Conservation (phyloP, 2,888 invertebrate genomes). For the Ecdyonurus torrentis region DNA sequence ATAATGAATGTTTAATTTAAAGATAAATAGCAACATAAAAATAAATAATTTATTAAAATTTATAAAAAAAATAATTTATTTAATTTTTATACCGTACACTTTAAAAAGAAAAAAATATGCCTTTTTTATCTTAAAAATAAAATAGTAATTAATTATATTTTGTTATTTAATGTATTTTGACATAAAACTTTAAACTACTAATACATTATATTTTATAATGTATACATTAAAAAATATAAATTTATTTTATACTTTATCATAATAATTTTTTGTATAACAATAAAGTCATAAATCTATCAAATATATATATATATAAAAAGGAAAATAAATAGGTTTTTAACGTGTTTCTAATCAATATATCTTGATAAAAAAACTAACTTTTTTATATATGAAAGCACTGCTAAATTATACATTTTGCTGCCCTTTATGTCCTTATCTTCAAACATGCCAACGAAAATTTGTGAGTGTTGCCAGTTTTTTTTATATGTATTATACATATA, state of each 20-base stretch:
- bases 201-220: too few species aligned
- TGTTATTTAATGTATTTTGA: too few species aligned
- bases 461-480: background rate
- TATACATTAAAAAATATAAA: background rate
- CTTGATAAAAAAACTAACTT: too few species aligned
- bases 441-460: background rate
- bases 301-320: background rate
- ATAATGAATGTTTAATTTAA: too few species aligned
- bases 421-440: background rate
- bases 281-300: background rate
- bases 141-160: too few species aligned
- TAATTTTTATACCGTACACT: too few species aligned
- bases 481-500: background rate
- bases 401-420: background rate
- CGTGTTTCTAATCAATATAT: background rate
- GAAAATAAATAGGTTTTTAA: background rate
- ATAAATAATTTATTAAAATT: too few species aligned
- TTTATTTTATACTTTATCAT: background rate
- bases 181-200: too few species aligned
- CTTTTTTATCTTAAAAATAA: too few species aligned
- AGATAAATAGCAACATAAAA: too few species aligned
- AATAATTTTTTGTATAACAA: background rate
- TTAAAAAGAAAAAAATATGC: too few species aligned
- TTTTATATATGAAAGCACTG: background rate
- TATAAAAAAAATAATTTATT: too few species aligned